Evolutionary conservation across 2,113 vertebrate genomes (phyloP).

Genomic region (Ptilorrhoa leucosticta): DNA sequence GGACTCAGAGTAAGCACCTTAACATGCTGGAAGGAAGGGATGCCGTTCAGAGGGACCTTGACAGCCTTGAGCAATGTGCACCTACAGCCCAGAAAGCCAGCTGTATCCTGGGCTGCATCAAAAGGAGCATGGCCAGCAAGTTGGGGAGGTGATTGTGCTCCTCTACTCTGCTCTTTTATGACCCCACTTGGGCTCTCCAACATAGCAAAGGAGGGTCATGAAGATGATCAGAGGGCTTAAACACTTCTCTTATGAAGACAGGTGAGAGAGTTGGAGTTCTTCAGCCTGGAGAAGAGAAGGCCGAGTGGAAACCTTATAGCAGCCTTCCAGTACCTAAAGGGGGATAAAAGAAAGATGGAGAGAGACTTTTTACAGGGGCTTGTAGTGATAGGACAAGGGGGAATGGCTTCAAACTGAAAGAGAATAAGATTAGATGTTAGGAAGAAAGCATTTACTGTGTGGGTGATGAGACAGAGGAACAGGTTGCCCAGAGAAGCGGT

Average conservation of each 20-base stretch:
- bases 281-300: background rate
- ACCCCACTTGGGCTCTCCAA: background rate
- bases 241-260: background rate
- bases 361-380: background rate
- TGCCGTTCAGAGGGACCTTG: background rate
- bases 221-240: background rate
- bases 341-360: background rate
- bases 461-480: background rate
- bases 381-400: background rate
- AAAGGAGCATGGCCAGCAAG: background rate
- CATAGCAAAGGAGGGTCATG: background rate
- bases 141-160: background rate
- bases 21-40: background rate
- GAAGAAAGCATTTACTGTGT: background rate
- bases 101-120: background rate
- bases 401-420: background rate
- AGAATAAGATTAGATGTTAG: background rate
- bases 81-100: background rate
- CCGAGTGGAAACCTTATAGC: accelerated
- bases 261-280: background rate
- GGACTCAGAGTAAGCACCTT: background rate
- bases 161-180: background rate
- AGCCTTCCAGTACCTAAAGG: background rate
- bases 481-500: background rate
- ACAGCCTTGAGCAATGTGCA: background rate